Evolutionary conservation across 2,797 vertebrate genomes (phyloP), one percentile per base, ranked within the genome.

Genomic region (Esox lucius): DNA sequence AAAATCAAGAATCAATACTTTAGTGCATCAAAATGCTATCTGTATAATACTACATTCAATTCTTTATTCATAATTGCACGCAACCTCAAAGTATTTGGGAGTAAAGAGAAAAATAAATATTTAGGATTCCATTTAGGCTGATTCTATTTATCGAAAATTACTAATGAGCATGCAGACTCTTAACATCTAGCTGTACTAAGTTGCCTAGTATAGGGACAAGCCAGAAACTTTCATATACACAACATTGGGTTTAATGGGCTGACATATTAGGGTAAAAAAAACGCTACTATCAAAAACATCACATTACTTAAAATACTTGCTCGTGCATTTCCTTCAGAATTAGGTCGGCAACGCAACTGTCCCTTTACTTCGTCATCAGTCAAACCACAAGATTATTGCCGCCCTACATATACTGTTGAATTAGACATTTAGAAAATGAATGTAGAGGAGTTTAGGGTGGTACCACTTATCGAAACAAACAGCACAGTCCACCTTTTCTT

Each of bases 31-130:
- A 79, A 11, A 79, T 11, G 69, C 61, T 48, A 80, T 80, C 77
- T 48, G 75, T 81, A 87, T 48, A 76, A 71, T 86, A 90, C 84
- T 87, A 90, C 84, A 89, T 88, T 90, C 85, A 72, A 74, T 79
- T 75, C 82, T 84, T 61, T 66, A 22, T 76, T 86, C 68, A 84
- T 75, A 70, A 76, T 81, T 88, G 87, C 87, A 90, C 82, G 78
- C 72, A 75, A 81, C 69, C 77, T 86, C 67, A 39, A 53, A 75
- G 64, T 3, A 62, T 0, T 11, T 22, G 28, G 39, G 7, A 17
- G 35, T 56, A 31, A 28, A 46, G 26, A 19, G n/a, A 42, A 51
- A 15, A 39, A 70, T 62, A 70, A 12, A 61, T 61, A 61, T 61
- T 68, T 77, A 3, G 22, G 13, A 76, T 35, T 64, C 79, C 4